Base-by-base conservation (phyloP, 2,113 vertebrate species). In the Pyxicephalus adspersus region DNA sequence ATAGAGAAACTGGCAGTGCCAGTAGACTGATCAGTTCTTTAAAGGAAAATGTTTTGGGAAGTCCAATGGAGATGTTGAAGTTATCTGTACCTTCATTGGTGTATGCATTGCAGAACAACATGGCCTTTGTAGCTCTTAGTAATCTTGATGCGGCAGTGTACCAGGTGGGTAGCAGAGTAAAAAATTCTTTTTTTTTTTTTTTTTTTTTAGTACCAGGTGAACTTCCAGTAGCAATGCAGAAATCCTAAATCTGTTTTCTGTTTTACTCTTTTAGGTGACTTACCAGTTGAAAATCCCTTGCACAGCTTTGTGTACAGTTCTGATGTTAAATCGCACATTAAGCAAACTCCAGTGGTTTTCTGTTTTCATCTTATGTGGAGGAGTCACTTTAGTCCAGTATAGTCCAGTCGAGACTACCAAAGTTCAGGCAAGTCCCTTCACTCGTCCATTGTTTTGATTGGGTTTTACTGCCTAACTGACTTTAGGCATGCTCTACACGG, bases 271-370 rank as follows among this genome's bases (percentile, higher is more conserved):
- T 2, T 9, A 99, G 98, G 97, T 99, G 86, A 99, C 97, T 0
- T 99, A 99, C 84, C 98, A 99, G 85, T 79, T 99, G 85, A 99
- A 99, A 92, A 99, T 99, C 85, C 98, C 96, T 0, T 98, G 96
- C 83, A 99, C 98, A 6, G 98, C 98, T 11, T 80, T 99, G 76
- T 99, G 96, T 71, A 99, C 94, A 0, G 96, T 99, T 38, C 84
- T 99, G 29, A 99, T 99, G 97, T 91, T 99, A 83, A 93, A 93
- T 74, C 95, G 96, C 4, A 92, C 94, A 55, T 96, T 99, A 0
- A 95, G 89, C 83, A 94, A 92, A 76, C 83, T 98, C 86, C 98
- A 99, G 91, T 99, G 98, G 97, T 91, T 97, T 84, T 96, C 98
- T 0, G 94, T 99, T 72, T 97, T 96, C 86, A 94, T 98, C 94